Base-by-base conservation (phyloP, 2,797 vertebrate genomes). In the Chrysolophus pictus region DNA sequence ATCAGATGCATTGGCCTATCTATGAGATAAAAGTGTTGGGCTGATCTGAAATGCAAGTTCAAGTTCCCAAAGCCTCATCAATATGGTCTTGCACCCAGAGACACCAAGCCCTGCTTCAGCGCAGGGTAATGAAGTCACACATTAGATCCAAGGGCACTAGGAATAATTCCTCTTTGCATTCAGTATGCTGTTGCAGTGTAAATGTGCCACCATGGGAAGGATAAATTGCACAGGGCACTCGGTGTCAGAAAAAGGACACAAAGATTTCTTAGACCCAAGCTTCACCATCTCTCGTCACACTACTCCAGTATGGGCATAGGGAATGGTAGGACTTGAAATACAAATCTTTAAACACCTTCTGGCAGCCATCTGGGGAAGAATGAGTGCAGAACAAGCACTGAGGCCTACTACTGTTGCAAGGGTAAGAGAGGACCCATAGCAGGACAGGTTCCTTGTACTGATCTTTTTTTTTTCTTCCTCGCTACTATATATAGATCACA, bases 391-490 rank as follows among this genome's bases (percentile, higher is more conserved):
- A 49, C 2, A 15, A 71, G 14, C 13, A 12, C 2, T 9, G 63
- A 31, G 33, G 19, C 23, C 13, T 0, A 0, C 5, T 14, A 21
- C 0, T 0, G 16, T 11, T 13, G 5, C 51, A 64, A 79, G 23
- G 24, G 51, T 28, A 56, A 64, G 47, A 74, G 24, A 60, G 53
- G 70, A 83, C 13, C 33, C 33, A 47, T 24, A 76, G 65, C 2
- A 7, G 35, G 19, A 18, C 35, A 11, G 22, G 3, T 18, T 63
- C 18, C 23, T 64, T 49, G 18, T 10, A 46, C 26, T 2, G 35
- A 26, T 35, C 22, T 29, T 16, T 26, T 51, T 24, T 49, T 49
- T 49, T 49, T 49, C 5, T 24, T 49, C 12, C 3, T 29, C 6
- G 0, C 22, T 79, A 42, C 35, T 11, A 3, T 17, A n/a, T 8